Evolutionary conservation across 2,797 vertebrate genomes (phyloP), one percentile per base, ranked within the genome.

Genomic region (Galaxias olidus): DNA sequence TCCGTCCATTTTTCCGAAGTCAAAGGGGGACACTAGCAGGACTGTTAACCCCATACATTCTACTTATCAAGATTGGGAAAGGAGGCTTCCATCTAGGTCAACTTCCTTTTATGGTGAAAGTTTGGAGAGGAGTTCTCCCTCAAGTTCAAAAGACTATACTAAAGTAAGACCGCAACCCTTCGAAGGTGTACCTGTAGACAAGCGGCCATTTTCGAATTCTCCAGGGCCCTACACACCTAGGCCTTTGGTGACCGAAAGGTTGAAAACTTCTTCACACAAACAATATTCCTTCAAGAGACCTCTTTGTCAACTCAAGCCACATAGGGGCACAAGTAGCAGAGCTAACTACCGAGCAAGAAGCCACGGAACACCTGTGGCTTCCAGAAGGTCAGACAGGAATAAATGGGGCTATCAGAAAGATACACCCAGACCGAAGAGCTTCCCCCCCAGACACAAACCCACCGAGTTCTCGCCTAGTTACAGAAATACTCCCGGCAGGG

Each of bases 381-480:
- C 30, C 44, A 20, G 12, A 19, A 59, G 20, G 11, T 61, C 47
- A 17, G 48, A 61, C 10, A 15, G 30, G 7, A 61, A 18, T 7
- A 43, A 40, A 41, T 40, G 12, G 5, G n/a, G 48, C 30, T 69
- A 60, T 54, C 50, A 46, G 45, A 66, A 60, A 55, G 49, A 66
- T 49, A 52, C 66, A 1, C 67, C 54, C 6, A 54, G 63, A 48
- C 66, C 52, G 2, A 63, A 55, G 58, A 59, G 19, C 17, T 49
- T 49, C 56, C 14, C 43, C 10, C 41, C 47, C 9, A 61, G 12
- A 40, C 49, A 10, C 47, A 49, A 42, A n/a, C n/a, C 47, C 14
- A 11, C 9, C 9, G 20, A 15, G 46, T 10, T 57, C 41, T 10
- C 59, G 0, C 9, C 9, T 8, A 13, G 4, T 13, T 12, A 30